Evolutionary conservation across 2,113 vertebrate genomes (phyloP).

Genomic region (Nematolebias whitei): DNA sequence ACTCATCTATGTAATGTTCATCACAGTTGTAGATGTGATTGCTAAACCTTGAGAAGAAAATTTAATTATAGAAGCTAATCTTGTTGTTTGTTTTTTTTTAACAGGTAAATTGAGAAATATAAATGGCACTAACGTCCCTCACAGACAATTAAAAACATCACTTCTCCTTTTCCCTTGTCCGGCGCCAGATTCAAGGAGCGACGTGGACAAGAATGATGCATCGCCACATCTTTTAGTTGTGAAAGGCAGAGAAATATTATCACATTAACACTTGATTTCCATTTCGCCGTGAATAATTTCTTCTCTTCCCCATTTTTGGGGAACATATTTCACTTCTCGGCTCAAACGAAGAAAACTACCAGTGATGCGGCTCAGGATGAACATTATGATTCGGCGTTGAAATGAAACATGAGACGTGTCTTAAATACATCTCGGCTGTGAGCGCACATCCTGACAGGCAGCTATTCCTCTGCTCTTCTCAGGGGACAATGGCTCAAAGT

Average conservation of each 20-base stretch:
- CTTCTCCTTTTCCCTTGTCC: constrained; percentile 42
- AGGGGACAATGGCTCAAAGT: constrained; percentile 50
- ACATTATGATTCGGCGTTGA: constrained; percentile 61
- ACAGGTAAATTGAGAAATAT: constrained; percentile 47
- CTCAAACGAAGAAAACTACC: constrained; percentile 40
- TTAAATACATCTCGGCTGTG: constrained; percentile 49
- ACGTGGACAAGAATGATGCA: constrained; percentile 57
- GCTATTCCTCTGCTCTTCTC: constrained; percentile 58
- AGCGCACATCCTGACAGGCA: constrained; percentile 54
- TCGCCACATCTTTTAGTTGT: constrained; percentile 52
- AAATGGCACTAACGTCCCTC: constrained; percentile 41
- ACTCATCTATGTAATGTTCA: constrained; percentile 49
- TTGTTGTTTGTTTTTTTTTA: too few species aligned
- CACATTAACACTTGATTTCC: constrained; percentile 76
- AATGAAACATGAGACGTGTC: constrained; percentile 49
- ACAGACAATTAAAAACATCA: constrained; percentile 48
- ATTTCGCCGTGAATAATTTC: constrained; percentile 74
- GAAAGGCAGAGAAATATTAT: constrained; percentile 72
- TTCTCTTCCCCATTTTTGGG: constrained; percentile 53
- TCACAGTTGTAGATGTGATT: constrained; percentile 29
- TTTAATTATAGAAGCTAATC: constrained; percentile 58
- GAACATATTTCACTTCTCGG: constrained; percentile 63
- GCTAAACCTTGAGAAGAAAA: constrained; percentile 35
- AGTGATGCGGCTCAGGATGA: constrained; percentile 38
- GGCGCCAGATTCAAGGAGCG: constrained; percentile 45